These are phyloP conservation scores for Pristionchus japonicus DNA, from an alignment of 2,888 invertebrate species.

Conservation along the genomic window DNA sequence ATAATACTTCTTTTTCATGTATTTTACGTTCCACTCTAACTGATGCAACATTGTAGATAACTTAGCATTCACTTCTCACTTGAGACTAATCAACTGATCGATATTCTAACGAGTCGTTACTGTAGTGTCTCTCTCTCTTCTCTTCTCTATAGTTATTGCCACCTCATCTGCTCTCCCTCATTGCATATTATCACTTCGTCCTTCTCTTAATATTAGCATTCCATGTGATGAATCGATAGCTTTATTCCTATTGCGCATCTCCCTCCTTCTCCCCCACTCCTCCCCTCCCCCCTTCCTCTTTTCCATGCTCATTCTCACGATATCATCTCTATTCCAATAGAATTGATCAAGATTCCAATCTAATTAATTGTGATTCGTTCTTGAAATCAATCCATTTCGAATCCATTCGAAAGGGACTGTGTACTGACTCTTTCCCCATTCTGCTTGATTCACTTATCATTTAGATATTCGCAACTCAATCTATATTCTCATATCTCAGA, in stretches of 20 bases:
- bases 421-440: not conserved
- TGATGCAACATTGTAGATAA: slow-evolving; percentile 5
- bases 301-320: slow-evolving; percentile 16
- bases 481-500: slow-evolving; percentile 13
- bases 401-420: not conserved
- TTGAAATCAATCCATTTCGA: not conserved
- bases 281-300: not conserved
- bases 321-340: slow-evolving; percentile 24
- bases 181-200: slow-evolving; percentile 8
- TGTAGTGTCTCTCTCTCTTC: not conserved
- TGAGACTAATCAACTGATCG: not conserved
- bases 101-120: slow-evolving; percentile 30
- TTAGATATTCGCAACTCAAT: slow-evolving; percentile 8
- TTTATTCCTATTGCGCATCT: slow-evolving; percentile 5
- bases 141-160: no score
- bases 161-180: slow-evolving; percentile 6
- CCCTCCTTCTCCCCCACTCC: not conserved
- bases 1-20: not conserved
- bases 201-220: slow-evolving; percentile 28
- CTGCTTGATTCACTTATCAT: slow-evolving; percentile 7
- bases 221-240: slow-evolving; percentile 24
- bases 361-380: not conserved
- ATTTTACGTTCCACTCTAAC: slow-evolving; percentile 4
- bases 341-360: not conserved
- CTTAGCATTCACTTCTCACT: not conserved